Conservation (phyloP, 2,113 vertebrate species). For the Pseudorectes ferrugineus region DNA sequence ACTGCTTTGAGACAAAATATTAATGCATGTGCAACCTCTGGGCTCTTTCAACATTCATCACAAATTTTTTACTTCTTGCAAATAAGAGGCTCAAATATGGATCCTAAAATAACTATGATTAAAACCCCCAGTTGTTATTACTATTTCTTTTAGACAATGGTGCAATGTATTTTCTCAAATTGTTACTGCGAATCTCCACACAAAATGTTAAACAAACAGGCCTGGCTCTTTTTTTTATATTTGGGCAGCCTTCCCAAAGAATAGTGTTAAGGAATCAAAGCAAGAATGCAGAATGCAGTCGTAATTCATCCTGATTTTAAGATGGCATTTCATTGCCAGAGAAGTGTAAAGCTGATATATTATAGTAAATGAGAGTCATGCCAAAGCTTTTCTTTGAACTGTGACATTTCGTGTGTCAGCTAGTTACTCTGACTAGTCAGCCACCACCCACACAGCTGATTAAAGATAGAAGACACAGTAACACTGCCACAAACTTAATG, state of each 20-base stretch:
- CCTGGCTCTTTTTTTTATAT: not conserved
- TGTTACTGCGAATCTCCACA: not conserved
- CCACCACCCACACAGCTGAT: constrained; percentile 34
- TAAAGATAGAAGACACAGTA: constrained; percentile 18
- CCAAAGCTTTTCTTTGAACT: constrained; percentile 30
- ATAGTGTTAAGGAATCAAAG: not conserved
- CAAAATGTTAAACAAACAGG: not conserved
- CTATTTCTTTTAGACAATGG: not conserved
- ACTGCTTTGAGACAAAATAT: not conserved
- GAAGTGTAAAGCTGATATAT: not conserved
- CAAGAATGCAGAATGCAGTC: not conserved
- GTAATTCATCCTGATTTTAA: constrained; percentile 27
- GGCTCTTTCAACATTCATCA: not conserved
- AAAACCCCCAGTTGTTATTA: not conserved
- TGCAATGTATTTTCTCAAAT: not conserved
- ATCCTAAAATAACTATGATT: not conserved
- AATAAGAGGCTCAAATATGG: not conserved
- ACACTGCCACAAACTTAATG: not conserved
- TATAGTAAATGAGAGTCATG: constrained; percentile 29
- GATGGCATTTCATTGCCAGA: not conserved
- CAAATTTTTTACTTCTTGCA: not conserved
- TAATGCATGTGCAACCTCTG: not conserved
- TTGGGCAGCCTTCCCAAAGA: not conserved
- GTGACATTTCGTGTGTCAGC: constrained; percentile 24
- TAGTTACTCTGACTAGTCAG: constrained; percentile 46